Conservation (phyloP, 2,888 invertebrate species). For the Melieria omissa region DNA sequence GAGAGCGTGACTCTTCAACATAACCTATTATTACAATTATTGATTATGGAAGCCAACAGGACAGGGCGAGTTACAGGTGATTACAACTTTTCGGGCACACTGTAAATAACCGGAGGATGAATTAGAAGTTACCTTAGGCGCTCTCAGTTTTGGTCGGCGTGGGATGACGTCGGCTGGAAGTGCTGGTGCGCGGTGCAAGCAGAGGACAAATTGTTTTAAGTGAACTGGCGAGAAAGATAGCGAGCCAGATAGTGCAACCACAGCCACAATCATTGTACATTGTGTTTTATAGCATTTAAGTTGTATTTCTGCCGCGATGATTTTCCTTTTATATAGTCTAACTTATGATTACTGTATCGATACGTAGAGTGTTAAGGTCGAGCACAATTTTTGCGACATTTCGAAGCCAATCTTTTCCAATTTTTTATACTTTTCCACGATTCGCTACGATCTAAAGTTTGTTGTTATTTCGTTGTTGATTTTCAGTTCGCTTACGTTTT, state of each 20-base stretch:
- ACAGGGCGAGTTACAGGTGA: background rate
- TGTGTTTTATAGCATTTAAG: constrained; percentile 43
- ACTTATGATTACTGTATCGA: background rate
- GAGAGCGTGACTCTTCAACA: background rate
- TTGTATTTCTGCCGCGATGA: constrained; percentile 44
- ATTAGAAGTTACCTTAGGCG: background rate
- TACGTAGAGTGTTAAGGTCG: background rate
- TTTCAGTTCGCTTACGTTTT: too few relatives aligned
- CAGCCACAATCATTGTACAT: background rate
- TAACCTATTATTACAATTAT: background rate
- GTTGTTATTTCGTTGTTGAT: too few relatives aligned
- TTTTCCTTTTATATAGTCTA: background rate
- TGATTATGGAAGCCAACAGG: background rate
- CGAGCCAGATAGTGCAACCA: background rate
- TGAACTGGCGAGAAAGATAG: background rate
- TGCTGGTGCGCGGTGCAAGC: too few relatives aligned
- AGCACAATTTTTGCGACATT: background rate
- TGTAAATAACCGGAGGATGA: background rate
- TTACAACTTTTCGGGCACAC: background rate
- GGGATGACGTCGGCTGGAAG: too few relatives aligned
- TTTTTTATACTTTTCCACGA: too few relatives aligned
- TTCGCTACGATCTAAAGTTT: too few relatives aligned
- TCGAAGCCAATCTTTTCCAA: too few relatives aligned
- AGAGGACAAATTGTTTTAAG: too few relatives aligned
- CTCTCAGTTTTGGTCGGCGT: too few relatives aligned